These are phyloP conservation scores for Tachysurus vachellii DNA, from an alignment of 2,113 vertebrate species.

Conservation along the genomic window DNA sequence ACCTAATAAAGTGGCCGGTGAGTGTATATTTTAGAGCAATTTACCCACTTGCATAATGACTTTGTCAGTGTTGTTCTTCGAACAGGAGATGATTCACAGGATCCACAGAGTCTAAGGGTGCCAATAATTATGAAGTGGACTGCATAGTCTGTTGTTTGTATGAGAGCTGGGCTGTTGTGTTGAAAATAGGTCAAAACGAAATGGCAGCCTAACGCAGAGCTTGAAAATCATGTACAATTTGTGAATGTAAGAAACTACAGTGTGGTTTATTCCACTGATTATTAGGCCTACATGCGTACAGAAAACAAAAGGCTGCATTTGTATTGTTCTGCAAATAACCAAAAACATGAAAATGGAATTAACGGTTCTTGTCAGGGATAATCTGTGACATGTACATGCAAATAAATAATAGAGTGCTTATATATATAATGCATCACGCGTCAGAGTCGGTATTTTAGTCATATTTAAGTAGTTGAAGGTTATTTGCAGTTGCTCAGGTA, in stretches of 20 bases:
- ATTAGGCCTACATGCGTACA: background rate
- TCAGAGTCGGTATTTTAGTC: background rate
- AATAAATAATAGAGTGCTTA: background rate
- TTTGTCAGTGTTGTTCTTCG: background rate
- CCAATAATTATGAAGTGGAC: background rate
- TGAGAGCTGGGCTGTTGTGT: background rate
- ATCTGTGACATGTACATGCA: background rate
- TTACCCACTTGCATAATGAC: background rate
- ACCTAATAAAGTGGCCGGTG: no score
- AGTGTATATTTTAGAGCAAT: background rate
- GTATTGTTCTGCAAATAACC: background rate
- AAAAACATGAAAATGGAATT: background rate
- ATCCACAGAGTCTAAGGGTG: background rate
- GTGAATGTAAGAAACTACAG: background rate
- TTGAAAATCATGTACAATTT: no score
- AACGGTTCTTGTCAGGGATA: background rate
- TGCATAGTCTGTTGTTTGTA: background rate
- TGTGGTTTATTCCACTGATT: background rate
- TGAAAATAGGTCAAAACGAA: conserved; percentile 37
- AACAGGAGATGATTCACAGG: background rate
- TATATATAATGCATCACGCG: background rate
- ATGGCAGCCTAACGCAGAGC: background rate
- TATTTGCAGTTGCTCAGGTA: background rate
- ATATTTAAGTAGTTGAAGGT: no score
- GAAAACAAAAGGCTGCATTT: background rate